Percentiles rank a stretch among this genome's conserved stretches.
phyloP scores from a whole-genome alignment of 2,888 invertebrate species.

The Oscheius myriophilus region DNA sequence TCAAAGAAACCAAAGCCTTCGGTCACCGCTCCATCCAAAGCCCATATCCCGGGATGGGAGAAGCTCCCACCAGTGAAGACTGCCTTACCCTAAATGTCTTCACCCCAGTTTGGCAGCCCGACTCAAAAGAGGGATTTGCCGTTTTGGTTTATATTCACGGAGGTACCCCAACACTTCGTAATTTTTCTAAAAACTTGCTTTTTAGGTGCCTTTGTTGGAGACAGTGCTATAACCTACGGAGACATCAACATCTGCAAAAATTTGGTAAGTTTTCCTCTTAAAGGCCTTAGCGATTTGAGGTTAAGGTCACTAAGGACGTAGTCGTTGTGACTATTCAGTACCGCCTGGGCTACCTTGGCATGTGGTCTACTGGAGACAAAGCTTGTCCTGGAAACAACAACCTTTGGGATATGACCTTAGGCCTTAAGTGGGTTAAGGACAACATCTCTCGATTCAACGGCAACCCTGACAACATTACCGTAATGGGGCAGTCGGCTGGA shows the following conservation, averaged over 20 bases:
- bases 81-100: constrained; percentile 52
- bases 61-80: constrained; percentile 41
- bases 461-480: constrained; percentile 45
- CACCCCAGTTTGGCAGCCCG: constrained; percentile 48
- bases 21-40: constrained; percentile 43
- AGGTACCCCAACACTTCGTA: constrained; percentile 8
- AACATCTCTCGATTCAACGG: constrained; percentile 37
- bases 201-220: constrained; percentile 46
- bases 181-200: not conserved
- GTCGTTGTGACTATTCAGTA: constrained; percentile 60
- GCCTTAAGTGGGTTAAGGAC: constrained; percentile 47
- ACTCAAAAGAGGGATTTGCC: constrained; percentile 42
- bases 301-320: constrained; percentile 44
- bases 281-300: not conserved
- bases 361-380: constrained; percentile 55
- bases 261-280: constrained; percentile 24
- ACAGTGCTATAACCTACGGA: constrained; percentile 47
- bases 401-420: constrained; percentile 52
- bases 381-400: constrained; percentile 46
- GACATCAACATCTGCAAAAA: constrained; percentile 48
- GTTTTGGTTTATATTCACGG: constrained; percentile 54
- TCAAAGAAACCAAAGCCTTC: constrained; percentile 44
- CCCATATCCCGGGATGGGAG: constrained; percentile 8
- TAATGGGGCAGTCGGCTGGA: constrained; percentile 56
- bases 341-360: constrained; percentile 54